Base-by-base conservation (phyloP, 2,113 vertebrate species). In the Cisticola juncidis region DNA sequence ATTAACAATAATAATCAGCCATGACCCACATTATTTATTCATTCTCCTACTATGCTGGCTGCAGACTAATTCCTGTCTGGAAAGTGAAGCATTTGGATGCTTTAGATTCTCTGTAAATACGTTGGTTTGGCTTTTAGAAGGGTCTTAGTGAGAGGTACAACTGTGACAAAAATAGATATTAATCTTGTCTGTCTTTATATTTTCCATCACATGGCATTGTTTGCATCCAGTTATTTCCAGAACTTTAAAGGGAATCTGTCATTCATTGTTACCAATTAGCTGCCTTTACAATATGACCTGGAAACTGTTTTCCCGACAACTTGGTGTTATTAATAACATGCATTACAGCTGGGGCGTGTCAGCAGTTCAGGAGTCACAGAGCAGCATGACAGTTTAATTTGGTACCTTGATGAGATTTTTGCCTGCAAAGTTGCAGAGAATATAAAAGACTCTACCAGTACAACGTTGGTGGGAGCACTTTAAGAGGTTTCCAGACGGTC, bases 361-460 rank as follows among this genome's bases (percentile, higher is more conserved):
- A 86, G 81, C 64, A 94, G 95, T 92, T 96, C 92, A 94, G 69
- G 76, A 96, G 93, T 96, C 93, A 95, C 88, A 88, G 71, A 92
- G 82, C 56, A 83, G 92, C 92, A 71, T 96, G 96, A 93, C 95
- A 95, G 90, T 94, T 97, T 96, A 97, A 94, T 96, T 96, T 90
- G 92, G 90, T 93, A 95, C 85, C 79, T 95, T 96, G 96, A 96
- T 96, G 96, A 95, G 93, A 95, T 88, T 95, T 92, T 93, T 96
- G 68, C 68, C 65, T 84, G 76, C 16, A n/a, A 95, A 92, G 68
- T 90, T 94, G 88, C 60, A 38, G 38, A 60, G 95, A 93, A 95
- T 97, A 83, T 88, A 94, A 94, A 95, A 94, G 80, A 83, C 26
- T 53, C 71, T 66, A 28, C 51, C 65, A 44, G 21, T 48, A 45